Conservation (phyloP, 2,113 vertebrate species). For the Gambusia affinis region DNA sequence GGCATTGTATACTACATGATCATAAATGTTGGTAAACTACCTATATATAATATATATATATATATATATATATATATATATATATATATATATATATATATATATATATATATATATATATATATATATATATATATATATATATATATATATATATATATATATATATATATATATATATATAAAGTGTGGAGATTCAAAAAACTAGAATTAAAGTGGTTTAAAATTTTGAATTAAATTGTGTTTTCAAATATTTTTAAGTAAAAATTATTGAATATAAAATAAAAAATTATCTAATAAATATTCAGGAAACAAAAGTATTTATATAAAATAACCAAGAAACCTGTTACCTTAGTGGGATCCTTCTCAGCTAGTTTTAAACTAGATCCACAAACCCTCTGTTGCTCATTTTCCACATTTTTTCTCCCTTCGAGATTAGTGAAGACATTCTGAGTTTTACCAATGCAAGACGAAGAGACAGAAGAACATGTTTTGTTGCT, state of each 20-base stretch:
- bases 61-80: too few relatives aligned
- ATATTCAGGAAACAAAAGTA: background rate
- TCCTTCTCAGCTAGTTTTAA: conserved; percentile 15
- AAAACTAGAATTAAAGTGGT: too few relatives aligned
- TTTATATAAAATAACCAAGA: background rate
- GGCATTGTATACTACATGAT: too few relatives aligned
- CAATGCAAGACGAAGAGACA: background rate
- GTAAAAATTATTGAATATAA: background rate
- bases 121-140: too few relatives aligned
- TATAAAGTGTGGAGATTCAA: too few relatives aligned
- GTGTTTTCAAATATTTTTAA: background rate
- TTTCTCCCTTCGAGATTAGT: background rate
- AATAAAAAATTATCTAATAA: background rate
- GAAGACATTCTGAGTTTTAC: background rate
- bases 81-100: too few relatives aligned
- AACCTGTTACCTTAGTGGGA: conserved; percentile 39
- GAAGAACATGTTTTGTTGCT: background rate
- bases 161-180: too few relatives aligned
- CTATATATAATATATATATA: too few relatives aligned
- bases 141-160: too few relatives aligned
- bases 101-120: too few relatives aligned
- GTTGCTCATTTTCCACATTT: background rate
- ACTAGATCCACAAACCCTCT: background rate
- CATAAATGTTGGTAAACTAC: too few relatives aligned
- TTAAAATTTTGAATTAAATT: background rate